A percentile compares a stretch with the other conserved stretches of the same genome.
These are phyloP conservation scores for Amphimedon queenslandica DNA, from an alignment of 37 sponge, comb jelly and placozoan genomes.

Conservation along the genomic window DNA sequence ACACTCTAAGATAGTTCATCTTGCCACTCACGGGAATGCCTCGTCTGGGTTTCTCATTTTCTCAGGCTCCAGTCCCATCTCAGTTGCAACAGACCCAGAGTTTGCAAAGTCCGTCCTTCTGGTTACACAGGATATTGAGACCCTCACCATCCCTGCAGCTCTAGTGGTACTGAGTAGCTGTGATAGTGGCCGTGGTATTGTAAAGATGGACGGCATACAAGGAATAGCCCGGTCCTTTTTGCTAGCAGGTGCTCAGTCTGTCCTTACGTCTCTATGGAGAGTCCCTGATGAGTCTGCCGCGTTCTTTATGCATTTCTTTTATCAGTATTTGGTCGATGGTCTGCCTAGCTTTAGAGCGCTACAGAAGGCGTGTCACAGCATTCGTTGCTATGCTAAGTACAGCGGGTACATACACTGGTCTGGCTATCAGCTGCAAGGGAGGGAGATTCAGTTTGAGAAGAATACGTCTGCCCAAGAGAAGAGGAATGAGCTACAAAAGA, in stretches of 20 bases:
- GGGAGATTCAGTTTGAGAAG: conserved; percentile 34
- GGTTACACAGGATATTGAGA: conserved; percentile 67
- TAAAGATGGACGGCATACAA: conserved; percentile 76
- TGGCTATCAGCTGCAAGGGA: conserved; percentile 77
- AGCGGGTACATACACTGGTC: conserved; percentile 71
- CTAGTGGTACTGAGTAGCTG: conserved; percentile 78
- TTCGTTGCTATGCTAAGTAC: conserved; percentile 66
- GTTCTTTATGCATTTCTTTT: conserved; percentile 82
- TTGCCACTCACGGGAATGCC: conserved; percentile 71
- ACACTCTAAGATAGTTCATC: conserved; percentile 54
- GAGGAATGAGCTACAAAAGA: too few relatives aligned
- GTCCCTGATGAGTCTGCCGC: conserved; percentile 78
- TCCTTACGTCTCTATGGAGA: conserved; percentile 70
- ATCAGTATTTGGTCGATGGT: conserved; percentile 69
- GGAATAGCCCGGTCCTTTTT: conserved; percentile 79
- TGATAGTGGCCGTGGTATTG: conserved; percentile 56
- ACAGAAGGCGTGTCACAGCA: conserved; percentile 66
- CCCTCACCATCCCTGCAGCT: conserved; percentile 48
- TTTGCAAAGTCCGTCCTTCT: conserved; percentile 41
- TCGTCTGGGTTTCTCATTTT: conserved; percentile 63
- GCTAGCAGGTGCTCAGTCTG: conserved; percentile 78
- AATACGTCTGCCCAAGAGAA: too few relatives aligned
- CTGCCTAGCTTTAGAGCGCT: conserved; percentile 37
- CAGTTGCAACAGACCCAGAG: background rate
- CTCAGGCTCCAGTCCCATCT: conserved; percentile 17